These are phyloP conservation scores for Cisticola juncidis DNA, from an alignment of 2,113 vertebrate genomes.

Conservation along the genomic window DNA sequence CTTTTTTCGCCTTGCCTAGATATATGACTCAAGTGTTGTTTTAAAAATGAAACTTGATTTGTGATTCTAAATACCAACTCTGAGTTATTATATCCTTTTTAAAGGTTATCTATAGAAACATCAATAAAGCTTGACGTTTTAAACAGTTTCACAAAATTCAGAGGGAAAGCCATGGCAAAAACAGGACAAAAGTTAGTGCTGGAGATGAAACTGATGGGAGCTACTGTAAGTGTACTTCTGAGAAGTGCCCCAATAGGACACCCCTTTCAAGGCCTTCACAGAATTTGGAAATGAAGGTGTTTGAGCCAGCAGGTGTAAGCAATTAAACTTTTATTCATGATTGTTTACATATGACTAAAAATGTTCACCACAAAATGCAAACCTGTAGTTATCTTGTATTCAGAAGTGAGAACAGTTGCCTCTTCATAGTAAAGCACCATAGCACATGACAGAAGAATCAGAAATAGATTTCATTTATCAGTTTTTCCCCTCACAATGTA, in stretches of 20 bases:
- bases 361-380: slow-evolving; percentile 3
- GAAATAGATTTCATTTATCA: neutral
- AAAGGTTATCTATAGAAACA: neutral
- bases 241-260: neutral
- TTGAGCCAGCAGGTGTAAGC: neutral
- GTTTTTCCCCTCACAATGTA: neutral
- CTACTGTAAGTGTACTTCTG: fast-evolving
- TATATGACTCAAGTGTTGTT: neutral
- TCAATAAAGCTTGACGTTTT: neutral
- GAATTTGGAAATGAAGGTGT: neutral
- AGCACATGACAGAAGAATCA: neutral
- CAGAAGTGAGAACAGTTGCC: neutral
- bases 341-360: slow-evolving; percentile 29
- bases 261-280: neutral
- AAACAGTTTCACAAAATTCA: neutral
- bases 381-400: neutral
- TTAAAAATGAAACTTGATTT: neutral
- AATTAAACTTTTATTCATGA: slow-evolving; percentile 60
- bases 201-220: neutral
- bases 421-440: slow-evolving; percentile 26
- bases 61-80: neutral
- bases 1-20: neutral
- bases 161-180: neutral
- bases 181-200: neutral
- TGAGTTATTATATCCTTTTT: neutral